phyloP scores from a whole-genome alignment of 2,888 invertebrate genomes.

The Cylloceria caligata region DNA sequence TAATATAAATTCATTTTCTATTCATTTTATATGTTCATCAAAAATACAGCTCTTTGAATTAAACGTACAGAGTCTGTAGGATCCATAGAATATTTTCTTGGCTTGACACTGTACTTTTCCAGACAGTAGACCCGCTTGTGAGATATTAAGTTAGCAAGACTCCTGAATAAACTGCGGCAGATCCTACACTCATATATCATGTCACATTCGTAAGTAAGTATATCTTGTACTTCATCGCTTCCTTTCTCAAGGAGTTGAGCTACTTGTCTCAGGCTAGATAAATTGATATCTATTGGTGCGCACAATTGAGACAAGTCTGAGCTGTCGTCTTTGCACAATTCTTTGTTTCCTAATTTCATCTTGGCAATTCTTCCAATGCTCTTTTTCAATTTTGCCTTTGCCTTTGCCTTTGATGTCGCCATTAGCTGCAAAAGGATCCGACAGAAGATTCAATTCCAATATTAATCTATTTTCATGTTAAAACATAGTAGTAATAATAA shows the following conservation, averaged over 20 bases:
- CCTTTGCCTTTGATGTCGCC: slow-evolving; percentile 73
- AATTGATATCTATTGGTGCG: slow-evolving; percentile 89
- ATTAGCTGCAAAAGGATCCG: slow-evolving; percentile 51
- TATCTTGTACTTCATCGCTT: slow-evolving; percentile 89
- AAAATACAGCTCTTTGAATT: not conserved
- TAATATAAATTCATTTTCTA: not conserved
- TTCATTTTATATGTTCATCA: not conserved
- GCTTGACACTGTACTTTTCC: slow-evolving; percentile 85
- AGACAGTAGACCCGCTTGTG: slow-evolving; percentile 95
- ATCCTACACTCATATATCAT: slow-evolving; percentile 95
- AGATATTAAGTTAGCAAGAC: slow-evolving; percentile 94
- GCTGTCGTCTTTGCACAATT: slow-evolving; percentile 34
- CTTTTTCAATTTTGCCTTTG: slow-evolving; percentile 74
- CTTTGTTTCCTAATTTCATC: slow-evolving; percentile 66
- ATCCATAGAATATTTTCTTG: slow-evolving; percentile 82
- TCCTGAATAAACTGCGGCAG: slow-evolving; percentile 94
- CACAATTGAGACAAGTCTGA: slow-evolving; percentile 83
- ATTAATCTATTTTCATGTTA: too few species aligned
- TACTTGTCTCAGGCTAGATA: slow-evolving; percentile 90
- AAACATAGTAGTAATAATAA: too few species aligned
- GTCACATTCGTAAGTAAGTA: slow-evolving; percentile 94
- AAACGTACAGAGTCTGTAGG: slow-evolving; percentile 85
- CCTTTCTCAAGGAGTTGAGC: slow-evolving; percentile 90
- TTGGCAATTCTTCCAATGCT: slow-evolving; percentile 69
- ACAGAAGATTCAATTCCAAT: not conserved